These are phyloP conservation scores for Catalaphyllia jardinei DNA, from an alignment of 64 coral and sea anemone species.

Conservation along the genomic window DNA sequence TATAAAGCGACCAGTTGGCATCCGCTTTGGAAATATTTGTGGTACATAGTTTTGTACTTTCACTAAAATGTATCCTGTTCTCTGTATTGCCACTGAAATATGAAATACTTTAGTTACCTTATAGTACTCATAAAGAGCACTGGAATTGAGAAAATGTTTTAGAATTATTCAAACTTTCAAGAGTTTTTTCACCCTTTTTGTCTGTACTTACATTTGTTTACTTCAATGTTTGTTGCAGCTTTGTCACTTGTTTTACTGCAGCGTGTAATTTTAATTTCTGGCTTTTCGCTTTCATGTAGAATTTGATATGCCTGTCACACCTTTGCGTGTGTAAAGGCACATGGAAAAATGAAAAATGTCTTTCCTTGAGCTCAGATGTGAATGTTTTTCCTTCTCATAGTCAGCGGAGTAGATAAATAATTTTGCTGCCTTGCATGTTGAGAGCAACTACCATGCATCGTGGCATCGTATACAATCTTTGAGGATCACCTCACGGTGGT, in stretches of 20 bases:
- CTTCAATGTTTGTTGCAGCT: background rate
- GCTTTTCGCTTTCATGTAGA: background rate
- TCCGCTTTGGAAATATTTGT: background rate
- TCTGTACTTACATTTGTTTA: no score
- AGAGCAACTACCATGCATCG: background rate
- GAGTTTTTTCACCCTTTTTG: background rate
- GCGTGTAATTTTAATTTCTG: constrained; percentile 1
- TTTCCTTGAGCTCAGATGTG: no score
- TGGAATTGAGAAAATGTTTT: constrained; percentile 3
- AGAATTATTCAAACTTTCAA: background rate
- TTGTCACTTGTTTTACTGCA: background rate
- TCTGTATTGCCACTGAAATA: background rate
- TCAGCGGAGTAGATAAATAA: no score
- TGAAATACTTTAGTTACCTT: background rate
- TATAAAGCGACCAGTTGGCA: background rate
- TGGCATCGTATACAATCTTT: background rate
- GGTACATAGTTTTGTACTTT: background rate
- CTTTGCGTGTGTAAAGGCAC: no score
- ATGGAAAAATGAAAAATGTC: no score
- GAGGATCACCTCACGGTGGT: background rate
- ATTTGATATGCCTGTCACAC: background rate
- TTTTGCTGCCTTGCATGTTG: no score
- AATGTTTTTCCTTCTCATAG: no score
- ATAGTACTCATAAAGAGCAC: background rate
- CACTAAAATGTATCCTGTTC: background rate